A percentile compares a stretch with the other conserved stretches of the same genome.
Conservation (phyloP, 2,888 invertebrate species). For the Apotomis betuletana region DNA sequence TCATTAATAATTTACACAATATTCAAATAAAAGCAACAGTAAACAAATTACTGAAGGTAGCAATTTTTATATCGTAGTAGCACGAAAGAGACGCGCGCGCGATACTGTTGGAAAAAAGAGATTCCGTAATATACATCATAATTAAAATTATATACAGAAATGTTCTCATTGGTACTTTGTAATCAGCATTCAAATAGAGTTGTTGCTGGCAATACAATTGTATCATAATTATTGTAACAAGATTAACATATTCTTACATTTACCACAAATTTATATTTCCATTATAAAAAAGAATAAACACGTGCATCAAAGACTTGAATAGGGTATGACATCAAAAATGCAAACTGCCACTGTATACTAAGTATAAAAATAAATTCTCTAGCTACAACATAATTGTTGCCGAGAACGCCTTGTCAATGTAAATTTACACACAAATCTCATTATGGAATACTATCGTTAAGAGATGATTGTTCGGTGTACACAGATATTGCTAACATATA, state of each 20-base stretch:
- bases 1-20: slow-evolving; percentile 82
- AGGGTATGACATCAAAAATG: slow-evolving; percentile 38
- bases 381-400: slow-evolving; percentile 39
- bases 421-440: slow-evolving; percentile 35
- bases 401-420: slow-evolving; percentile 37
- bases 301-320: slow-evolving; percentile 37
- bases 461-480: slow-evolving; percentile 25
- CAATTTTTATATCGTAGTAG: slow-evolving; percentile 72
- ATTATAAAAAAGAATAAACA: slow-evolving; percentile 40
- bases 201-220: slow-evolving; percentile 47
- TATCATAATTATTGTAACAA: slow-evolving; percentile 41
- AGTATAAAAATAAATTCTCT: slow-evolving; percentile 43
- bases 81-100: slow-evolving; percentile 72
- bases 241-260: slow-evolving; percentile 39
- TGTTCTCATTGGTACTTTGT: slow-evolving; percentile 62
- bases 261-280: slow-evolving; percentile 36
- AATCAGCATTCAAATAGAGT: slow-evolving; percentile 47
- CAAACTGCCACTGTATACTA: slow-evolving; percentile 41
- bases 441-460: slow-evolving; percentile 37
- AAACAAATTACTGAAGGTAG: slow-evolving; percentile 75
- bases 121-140: slow-evolving; percentile 79
- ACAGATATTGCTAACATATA: slow-evolving; percentile 39
- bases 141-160: slow-evolving; percentile 75
- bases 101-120: slow-evolving; percentile 77
- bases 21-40: slow-evolving; percentile 79